phyloP scores from a whole-genome alignment of 53 echinoderm and acorn worm genomes.

The Echinometra lucunter region DNA sequence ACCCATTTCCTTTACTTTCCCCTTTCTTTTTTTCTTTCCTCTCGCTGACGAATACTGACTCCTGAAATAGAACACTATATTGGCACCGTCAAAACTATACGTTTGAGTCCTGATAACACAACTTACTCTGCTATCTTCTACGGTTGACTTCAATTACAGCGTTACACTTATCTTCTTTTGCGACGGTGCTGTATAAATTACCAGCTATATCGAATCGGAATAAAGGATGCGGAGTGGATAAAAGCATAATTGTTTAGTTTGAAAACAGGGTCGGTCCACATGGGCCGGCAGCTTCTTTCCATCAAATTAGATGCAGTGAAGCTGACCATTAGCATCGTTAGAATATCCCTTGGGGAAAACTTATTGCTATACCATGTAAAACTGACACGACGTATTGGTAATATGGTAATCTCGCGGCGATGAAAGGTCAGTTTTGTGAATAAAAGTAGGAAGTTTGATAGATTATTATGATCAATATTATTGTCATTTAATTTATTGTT shows the following conservation, averaged over 20 bases:
- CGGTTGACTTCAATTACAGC: not conserved
- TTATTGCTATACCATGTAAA: not conserved
- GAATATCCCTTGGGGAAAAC: not conserved
- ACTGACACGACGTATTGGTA: not conserved
- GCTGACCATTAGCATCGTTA: slow-evolving; percentile 11
- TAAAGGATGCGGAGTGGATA: not conserved
- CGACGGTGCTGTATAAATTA: not conserved
- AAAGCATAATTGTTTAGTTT: slow-evolving; percentile 20
- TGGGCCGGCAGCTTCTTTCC: not conserved
- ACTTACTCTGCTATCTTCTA: not conserved
- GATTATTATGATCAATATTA: too few relatives aligned
- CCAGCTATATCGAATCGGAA: not conserved
- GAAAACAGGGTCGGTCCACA: not conserved
- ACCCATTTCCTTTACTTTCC: not conserved
- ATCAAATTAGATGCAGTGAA: not conserved
- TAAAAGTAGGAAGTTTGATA: too few relatives aligned
- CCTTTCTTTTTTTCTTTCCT: not conserved
- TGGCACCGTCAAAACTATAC: not conserved
- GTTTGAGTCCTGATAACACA: not conserved
- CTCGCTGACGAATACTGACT: not conserved
- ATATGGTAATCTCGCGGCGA: not conserved
- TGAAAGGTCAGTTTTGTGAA: too few relatives aligned
- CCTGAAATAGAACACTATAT: not conserved
- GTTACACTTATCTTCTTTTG: not conserved
- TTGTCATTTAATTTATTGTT: too few relatives aligned